phyloP scores from a whole-genome alignment of 1,140 invertebrate genomes.

The Lepidotrigona ventralis region DNA sequence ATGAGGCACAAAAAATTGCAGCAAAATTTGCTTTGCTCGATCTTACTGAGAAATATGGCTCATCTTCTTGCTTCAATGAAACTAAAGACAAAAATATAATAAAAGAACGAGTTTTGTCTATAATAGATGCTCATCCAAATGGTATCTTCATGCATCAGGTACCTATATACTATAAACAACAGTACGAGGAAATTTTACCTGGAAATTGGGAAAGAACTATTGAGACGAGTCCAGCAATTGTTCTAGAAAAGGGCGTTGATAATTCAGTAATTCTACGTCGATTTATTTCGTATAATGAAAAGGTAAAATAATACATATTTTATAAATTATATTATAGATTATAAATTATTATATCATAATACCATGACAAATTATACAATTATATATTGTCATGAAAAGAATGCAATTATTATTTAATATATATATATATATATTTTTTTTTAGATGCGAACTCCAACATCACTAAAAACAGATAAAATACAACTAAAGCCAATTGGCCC shows the following conservation, averaged over 20 bases:
- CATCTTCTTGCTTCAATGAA: conserved; percentile 63
- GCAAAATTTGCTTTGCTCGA: conserved; percentile 79
- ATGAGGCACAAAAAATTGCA: conserved; percentile 80
- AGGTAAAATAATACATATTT: conserved; percentile 43
- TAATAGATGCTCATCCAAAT: conserved; percentile 80
- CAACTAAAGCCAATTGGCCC: conserved; percentile 51
- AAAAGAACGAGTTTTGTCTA: conserved; percentile 76
- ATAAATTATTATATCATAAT: no score
- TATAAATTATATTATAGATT: background rate
- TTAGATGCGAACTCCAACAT: background rate
- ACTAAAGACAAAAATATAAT: conserved; percentile 67
- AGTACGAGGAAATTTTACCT: conserved; percentile 81
- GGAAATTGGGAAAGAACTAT: conserved; percentile 80
- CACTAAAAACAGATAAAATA: conserved; percentile 46
- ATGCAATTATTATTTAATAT: background rate
- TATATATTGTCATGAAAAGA: background rate
- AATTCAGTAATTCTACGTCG: conserved; percentile 77
- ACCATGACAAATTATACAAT: background rate
- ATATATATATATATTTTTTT: background rate
- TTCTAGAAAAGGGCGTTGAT: conserved; percentile 79
- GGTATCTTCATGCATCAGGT: conserved; percentile 77
- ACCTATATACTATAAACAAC: conserved; percentile 75
- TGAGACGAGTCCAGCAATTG: conserved; percentile 75
- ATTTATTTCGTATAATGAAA: background rate
- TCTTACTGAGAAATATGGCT: conserved; percentile 72